Conservation (phyloP, 2,797 vertebrate species). For the Bucorvus abyssinicus region DNA sequence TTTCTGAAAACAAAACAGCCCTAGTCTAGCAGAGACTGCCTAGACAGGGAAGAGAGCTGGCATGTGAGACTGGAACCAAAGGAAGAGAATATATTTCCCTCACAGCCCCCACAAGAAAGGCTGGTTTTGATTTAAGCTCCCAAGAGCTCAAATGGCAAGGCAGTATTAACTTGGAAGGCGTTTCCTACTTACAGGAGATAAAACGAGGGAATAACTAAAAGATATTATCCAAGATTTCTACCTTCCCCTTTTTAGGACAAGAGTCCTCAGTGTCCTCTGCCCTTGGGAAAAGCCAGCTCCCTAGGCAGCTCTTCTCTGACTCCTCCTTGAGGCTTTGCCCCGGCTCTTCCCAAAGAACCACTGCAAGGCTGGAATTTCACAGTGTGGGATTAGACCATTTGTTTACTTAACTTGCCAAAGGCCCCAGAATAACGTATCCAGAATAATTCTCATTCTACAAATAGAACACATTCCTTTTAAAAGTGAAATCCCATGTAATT, state of each 20-base stretch:
- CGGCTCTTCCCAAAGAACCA: not conserved
- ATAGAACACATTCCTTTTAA: not conserved
- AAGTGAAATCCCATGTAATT: not conserved
- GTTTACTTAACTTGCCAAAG: not conserved
- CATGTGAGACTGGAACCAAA: not conserved
- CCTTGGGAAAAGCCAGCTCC: not conserved
- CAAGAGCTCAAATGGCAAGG: not conserved
- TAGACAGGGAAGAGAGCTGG: not conserved
- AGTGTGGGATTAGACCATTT: not conserved
- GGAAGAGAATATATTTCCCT: not conserved
- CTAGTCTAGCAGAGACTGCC: not conserved
- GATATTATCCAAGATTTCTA: not conserved
- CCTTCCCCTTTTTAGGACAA: not conserved
- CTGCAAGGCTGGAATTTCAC: not conserved
- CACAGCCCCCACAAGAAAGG: not conserved
- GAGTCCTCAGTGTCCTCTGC: not conserved
- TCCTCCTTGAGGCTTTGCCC: not conserved
- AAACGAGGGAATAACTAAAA: not conserved
- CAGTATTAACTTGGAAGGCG: not conserved
- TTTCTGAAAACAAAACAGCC: conserved; percentile 43
- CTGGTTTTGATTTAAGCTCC: not conserved
- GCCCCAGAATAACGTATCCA: not conserved
- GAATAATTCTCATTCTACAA: not conserved
- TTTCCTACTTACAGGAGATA: not conserved
- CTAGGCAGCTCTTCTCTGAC: not conserved